Evolutionary conservation across 2,797 vertebrate genomes (phyloP), one percentile per base, ranked within the genome.

Genomic region (Eulemur rubriventer): DNA sequence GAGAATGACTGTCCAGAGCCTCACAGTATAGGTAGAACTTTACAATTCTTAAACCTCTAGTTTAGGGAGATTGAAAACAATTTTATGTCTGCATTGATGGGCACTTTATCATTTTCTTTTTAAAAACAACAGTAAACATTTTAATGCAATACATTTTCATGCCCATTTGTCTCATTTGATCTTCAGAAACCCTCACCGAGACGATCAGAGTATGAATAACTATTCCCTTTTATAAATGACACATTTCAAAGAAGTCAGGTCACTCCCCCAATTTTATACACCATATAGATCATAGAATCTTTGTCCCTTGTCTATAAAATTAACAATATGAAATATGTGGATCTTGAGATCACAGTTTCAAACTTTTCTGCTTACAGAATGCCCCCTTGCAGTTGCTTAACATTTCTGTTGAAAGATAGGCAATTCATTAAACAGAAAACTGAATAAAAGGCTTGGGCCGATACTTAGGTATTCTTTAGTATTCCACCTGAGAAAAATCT

Each of bases 401-500:
- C 82, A 67, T 87, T 96, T 97, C 93, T 52, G 96, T 46, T n/a
- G 50, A 93, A 90, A 80, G 63, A 85, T 50, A 89, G 5, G 24
- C 69, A 57, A 73, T 67, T 93, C 76, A 92, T 95, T 96, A 87
- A 95, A 96, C 59, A 96, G 94, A 91, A 97, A 93, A 94, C 75
- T 75, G 78, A 93, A 41, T 98, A 96, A 98, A 98, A 98, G 94
- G 90, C 22, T 46, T n/a, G 35, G 11, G 52, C 48, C 96, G 96
- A 92, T 97, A 96, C 88, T 94, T 95, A 87, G 86, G 93, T 97
- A 72, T 96, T 69, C 30, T 96, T 98, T 94, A 76, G 92, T 96
- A 55, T 72, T 97, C 63, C 89, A 59, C 94, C 96, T 97, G 96
- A 97, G 92, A 96, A 96, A 95, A 97, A 92, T 96, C 96, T 95